Base-by-base conservation (phyloP, 2,113 vertebrate genomes). In the Myotis yumanensis region DNA sequence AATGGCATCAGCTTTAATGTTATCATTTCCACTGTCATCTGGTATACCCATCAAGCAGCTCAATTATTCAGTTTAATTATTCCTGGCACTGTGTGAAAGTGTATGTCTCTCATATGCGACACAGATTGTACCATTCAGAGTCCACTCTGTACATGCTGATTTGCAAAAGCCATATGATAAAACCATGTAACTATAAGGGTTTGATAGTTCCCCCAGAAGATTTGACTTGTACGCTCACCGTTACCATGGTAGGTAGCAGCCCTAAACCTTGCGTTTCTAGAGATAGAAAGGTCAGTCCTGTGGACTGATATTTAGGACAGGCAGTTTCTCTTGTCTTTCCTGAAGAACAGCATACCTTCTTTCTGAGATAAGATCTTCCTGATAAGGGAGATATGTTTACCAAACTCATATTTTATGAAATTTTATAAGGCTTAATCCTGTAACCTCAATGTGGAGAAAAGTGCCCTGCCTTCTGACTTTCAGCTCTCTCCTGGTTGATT, bases 341-440 rank as follows among this genome's bases (percentile, higher is more conserved):
- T 62, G 92, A 91, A 95, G 79, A 96, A 62, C 93, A 88, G 23
- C 83, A 89, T 91, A 17, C 10, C 25, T 82, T 28, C 22, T 69
- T 90, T 51, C 71, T 88, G 73, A 77, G 79, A 86, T 94, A 62
- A 6, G 93, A 28, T 93, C 79, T 86, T 79, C 28, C 71, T 57
- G 73, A 93, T 89, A 89, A 81, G 32, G 57, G 86, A 80, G 85
- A 62, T 57, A 28, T 62, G 35, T 88, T 72, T 89, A 77, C 46
- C 37, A 85, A 77, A 57, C 32, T 35, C 80, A 88, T 51, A 48
- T 30, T 46, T 82, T 84, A 37, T 93, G 89, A 94, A 92, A 71
- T 73, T 46, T 82, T 64, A 64, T 46, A 37, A 89, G n/a, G 35
- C 30, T 77, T 89, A 86, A 64, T 32, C n/a, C 48, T 30, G 6